phyloP scores from a whole-genome alignment of 1,140 invertebrate species.

The Radopholus similis region DNA sequence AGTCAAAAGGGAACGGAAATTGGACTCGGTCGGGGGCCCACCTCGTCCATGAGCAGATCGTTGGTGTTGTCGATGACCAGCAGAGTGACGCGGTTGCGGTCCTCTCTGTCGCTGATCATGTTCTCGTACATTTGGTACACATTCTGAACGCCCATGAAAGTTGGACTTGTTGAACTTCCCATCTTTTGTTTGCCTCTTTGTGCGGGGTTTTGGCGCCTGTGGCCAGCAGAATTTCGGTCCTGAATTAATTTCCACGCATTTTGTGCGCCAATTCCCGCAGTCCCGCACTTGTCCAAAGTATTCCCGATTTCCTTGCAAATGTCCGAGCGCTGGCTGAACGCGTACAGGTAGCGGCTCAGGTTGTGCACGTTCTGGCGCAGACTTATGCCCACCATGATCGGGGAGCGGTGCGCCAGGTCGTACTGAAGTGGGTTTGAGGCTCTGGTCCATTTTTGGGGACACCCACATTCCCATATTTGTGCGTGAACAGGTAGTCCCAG shows the following conservation, averaged over 20 bases:
- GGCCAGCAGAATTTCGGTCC: conserved; percentile 2
- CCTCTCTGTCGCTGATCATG: neutral
- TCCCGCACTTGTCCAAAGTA: conserved; percentile 5
- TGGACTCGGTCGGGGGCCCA: neutral
- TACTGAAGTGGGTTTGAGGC: neutral
- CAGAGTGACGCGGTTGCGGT: no score
- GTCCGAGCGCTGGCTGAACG: neutral
- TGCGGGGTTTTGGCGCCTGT: neutral
- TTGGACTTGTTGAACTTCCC: neutral
- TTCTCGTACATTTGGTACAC: neutral
- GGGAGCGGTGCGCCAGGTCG: neutral
- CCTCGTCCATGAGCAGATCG: neutral
- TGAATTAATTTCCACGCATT: neutral
- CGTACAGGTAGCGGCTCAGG: conserved; percentile 2
- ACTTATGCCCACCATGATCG: neutral
- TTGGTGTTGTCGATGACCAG: neutral
- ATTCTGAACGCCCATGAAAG: conserved; percentile 6
- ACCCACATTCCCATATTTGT: neutral
- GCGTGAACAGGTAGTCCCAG: neutral
- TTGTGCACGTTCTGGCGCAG: neutral
- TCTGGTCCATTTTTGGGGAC: neutral
- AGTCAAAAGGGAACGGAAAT: neutral
- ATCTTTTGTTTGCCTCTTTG: neutral
- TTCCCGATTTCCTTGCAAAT: neutral
- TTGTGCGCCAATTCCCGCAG: neutral